These are phyloP conservation scores for Grammomys dolichurus DNA, from an alignment of 2,113 vertebrate genomes.

Conservation along the genomic window DNA sequence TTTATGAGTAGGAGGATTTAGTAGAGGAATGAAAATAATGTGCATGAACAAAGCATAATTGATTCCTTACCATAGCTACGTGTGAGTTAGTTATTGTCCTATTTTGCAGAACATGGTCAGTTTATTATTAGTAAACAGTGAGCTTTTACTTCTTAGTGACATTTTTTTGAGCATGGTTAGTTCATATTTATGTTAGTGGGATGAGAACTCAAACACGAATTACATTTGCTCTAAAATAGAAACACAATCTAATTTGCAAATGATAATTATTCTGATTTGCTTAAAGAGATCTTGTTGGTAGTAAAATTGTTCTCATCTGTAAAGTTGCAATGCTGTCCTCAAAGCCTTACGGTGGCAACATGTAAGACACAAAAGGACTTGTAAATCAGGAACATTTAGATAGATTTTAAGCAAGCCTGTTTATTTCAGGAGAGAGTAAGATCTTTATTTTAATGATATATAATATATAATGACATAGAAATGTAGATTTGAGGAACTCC, in stretches of 20 bases:
- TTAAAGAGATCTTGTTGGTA: constrained; percentile 54
- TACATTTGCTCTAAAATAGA: constrained; percentile 17
- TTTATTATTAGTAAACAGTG: constrained; percentile 4
- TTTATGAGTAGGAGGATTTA: constrained; percentile 73
- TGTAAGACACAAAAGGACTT: constrained; percentile 1
- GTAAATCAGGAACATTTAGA: constrained; percentile 11
- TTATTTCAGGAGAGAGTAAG: constrained; percentile 8
- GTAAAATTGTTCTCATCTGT: constrained; percentile 51
- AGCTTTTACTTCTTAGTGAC: background rate
- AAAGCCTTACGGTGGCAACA: background rate
- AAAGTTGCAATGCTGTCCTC: constrained; percentile 23
- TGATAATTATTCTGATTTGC: constrained; percentile 48
- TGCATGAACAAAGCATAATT: constrained; percentile 68
- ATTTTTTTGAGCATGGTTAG: constrained; percentile 1
- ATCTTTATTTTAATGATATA: background rate
- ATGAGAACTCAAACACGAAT: constrained; percentile 30
- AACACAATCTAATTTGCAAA: constrained; percentile 12
- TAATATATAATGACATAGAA: background rate
- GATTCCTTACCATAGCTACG: constrained; percentile 52
- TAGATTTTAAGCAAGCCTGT: constrained; percentile 2
- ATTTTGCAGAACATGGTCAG: constrained; percentile 13
- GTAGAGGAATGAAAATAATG: constrained; percentile 54
- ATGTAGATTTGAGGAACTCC: background rate
- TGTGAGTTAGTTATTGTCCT: constrained; percentile 37
- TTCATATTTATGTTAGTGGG: background rate